Evolutionary conservation across 2,888 invertebrate genomes (phyloP).

Genomic region (Smittia sp.): DNA sequence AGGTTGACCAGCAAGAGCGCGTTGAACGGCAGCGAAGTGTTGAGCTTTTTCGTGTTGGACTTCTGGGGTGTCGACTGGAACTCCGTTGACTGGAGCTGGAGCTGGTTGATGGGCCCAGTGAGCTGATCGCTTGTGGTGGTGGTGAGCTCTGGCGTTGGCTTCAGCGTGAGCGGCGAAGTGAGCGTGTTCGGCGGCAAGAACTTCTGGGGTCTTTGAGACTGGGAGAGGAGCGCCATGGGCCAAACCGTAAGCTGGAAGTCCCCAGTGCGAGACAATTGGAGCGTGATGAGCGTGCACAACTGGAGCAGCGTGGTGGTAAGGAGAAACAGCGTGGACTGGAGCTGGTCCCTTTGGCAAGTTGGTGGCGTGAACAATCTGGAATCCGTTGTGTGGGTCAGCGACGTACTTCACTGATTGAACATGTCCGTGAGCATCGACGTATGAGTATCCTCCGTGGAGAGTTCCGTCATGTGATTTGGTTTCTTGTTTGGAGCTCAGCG

Average conservation of each 20-base stretch:
- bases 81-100: slow-evolving; percentile 50
- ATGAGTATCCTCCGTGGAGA: slow-evolving; percentile 65
- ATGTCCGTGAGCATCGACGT: slow-evolving; percentile 65
- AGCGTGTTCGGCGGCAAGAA: slow-evolving; percentile 57
- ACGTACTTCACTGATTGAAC: slow-evolving; percentile 64
- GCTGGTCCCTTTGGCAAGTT: slow-evolving; percentile 62
- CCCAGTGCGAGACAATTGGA: slow-evolving; percentile 31
- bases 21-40: slow-evolving; percentile 50
- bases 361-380: slow-evolving; percentile 63
- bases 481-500: slow-evolving; percentile 64
- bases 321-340: slow-evolving; percentile 44
- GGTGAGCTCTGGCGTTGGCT: slow-evolving; percentile 50
- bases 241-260: slow-evolving; percentile 46
- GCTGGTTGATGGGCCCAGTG: slow-evolving; percentile 44
- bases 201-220: slow-evolving; percentile 43
- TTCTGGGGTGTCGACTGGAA: slow-evolving; percentile 57
- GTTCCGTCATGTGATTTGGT: slow-evolving; percentile 61
- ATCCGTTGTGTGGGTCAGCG: slow-evolving; percentile 62
- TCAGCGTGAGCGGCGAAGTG: slow-evolving; percentile 57
- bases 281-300: slow-evolving; percentile 35
- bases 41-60: slow-evolving; percentile 55
- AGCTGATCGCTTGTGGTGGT: slow-evolving; percentile 54
- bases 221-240: slow-evolving; percentile 46
- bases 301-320: not conserved
- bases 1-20: slow-evolving; percentile 17